phyloP scores from a whole-genome alignment of 2,113 vertebrate genomes.

The Phrynosoma platyrhinos region DNA sequence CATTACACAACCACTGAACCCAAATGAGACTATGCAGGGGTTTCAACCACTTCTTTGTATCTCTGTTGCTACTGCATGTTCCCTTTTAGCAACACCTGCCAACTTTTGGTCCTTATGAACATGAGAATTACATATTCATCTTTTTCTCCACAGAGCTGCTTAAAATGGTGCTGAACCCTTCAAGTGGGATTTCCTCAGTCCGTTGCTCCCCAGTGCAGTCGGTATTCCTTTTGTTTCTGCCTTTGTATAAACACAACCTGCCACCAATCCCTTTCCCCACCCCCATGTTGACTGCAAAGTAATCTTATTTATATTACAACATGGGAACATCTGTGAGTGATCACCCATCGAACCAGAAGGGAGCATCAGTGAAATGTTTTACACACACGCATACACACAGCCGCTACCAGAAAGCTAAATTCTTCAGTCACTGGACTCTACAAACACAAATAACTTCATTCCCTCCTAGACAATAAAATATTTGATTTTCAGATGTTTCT shows the following conservation, averaged over 20 bases:
- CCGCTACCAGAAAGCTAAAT: background rate
- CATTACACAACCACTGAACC: background rate
- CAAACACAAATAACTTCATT: background rate
- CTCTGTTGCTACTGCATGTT: background rate
- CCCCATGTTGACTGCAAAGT: background rate
- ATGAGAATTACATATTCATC: background rate
- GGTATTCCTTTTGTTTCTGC: background rate
- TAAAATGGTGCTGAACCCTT: background rate
- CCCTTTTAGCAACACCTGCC: background rate
- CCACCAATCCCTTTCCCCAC: background rate
- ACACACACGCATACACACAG: background rate
- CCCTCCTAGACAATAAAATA: constrained; percentile 24
- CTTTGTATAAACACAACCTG: background rate
- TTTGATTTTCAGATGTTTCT: constrained; percentile 17
- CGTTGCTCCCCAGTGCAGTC: background rate
- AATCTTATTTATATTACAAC: background rate
- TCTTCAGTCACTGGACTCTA: background rate
- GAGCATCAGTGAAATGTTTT: background rate
- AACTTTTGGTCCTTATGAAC: background rate
- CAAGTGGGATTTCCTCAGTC: background rate
- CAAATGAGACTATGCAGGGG: background rate
- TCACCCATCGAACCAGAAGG: background rate
- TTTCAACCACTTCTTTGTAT: background rate
- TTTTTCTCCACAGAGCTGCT: background rate
- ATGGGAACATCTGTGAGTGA: background rate